A percentile compares a stretch with the other conserved stretches of the same genome.
Conservation (phyloP, 2,113 vertebrate species). For the Rhinopomastus cyanomelas region DNA sequence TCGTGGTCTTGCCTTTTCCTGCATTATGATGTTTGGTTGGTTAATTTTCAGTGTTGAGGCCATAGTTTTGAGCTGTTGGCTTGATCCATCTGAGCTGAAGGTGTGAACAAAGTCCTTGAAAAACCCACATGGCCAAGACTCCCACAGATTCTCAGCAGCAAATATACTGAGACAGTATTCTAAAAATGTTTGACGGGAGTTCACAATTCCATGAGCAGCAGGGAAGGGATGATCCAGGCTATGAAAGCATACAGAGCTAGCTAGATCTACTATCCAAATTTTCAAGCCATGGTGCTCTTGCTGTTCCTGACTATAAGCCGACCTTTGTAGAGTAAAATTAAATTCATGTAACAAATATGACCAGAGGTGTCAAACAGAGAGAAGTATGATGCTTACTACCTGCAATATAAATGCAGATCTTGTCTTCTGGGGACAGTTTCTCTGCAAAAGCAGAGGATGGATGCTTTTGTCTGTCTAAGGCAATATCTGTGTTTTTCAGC, state of each 20-base stretch:
- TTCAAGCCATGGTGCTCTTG: background rate
- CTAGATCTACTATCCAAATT: background rate
- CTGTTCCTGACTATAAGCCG: background rate
- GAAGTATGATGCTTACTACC: background rate
- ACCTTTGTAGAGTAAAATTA: background rate
- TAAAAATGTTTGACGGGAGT: background rate
- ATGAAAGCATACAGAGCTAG: background rate
- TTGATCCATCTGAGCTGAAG: background rate
- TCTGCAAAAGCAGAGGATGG: background rate
- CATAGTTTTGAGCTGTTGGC: background rate
- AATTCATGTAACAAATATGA: background rate
- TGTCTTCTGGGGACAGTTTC: background rate
- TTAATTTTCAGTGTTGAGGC: background rate
- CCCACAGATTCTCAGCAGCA: background rate
- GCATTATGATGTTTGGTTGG: background rate
- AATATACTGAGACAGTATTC: background rate
- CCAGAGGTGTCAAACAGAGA: background rate
- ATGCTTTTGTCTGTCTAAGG: background rate
- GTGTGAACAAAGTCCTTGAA: background rate
- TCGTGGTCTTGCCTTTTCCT: background rate
- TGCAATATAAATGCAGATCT: background rate
- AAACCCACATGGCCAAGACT: background rate
- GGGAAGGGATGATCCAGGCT: background rate
- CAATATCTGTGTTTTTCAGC: background rate
- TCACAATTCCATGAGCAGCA: accelerated